Evolutionary conservation across 2,797 vertebrate genomes (phyloP).

Genomic region (Acridotheres tristis): DNA sequence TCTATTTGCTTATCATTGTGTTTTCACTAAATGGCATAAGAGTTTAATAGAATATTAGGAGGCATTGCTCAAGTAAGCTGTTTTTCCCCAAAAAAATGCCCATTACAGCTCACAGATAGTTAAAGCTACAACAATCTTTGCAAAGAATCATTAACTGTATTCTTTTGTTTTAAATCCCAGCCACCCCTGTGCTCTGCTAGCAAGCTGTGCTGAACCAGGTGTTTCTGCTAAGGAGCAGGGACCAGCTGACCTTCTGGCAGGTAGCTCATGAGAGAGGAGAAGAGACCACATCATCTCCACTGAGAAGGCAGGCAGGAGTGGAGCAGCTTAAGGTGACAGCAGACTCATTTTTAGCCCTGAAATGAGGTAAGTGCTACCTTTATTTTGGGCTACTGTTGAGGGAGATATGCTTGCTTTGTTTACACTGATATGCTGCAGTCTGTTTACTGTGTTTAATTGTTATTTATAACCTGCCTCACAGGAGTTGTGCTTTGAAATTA

Average conservation of each 20-base stretch:
- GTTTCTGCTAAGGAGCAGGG: not conserved
- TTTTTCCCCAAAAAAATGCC: not conserved
- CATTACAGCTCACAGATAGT: not conserved
- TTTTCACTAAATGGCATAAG: not conserved
- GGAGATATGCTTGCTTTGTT: not conserved
- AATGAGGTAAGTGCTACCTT: not conserved
- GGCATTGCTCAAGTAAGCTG: not conserved
- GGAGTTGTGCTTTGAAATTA: not conserved
- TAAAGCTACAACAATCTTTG: not conserved
- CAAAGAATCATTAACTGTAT: not conserved
- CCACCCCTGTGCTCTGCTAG: not conserved
- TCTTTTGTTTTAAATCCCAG: not conserved
- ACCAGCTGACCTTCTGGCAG: not conserved
- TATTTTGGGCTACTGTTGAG: not conserved
- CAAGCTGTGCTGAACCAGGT: conserved; percentile 3
- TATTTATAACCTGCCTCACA: not conserved
- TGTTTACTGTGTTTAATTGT: not conserved
- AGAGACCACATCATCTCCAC: rapidly evolving
- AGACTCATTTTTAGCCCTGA: not conserved
- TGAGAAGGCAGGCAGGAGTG: too few relatives aligned
- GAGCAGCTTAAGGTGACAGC: not conserved
- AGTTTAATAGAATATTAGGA: not conserved
- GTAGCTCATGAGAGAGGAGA: not conserved
- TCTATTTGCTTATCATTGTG: not conserved
- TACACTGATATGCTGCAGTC: not conserved